Percentiles rank a stretch among this genome's conserved stretches.
These are phyloP conservation scores for Cyclura pinguis DNA, from an alignment of 2,797 vertebrate species.

Conservation along the genomic window DNA sequence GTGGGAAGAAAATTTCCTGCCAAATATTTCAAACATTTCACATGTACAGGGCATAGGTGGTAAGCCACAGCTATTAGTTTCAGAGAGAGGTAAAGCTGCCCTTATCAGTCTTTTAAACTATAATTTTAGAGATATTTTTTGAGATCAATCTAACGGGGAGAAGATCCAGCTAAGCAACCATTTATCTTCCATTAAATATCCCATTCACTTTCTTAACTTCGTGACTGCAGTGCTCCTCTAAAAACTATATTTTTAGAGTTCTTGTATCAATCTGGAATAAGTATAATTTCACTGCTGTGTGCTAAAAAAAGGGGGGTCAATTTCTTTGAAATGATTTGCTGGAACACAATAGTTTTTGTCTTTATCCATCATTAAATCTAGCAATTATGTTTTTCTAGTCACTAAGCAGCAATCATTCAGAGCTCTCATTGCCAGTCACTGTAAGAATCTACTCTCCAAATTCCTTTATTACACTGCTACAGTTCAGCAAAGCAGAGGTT, in stretches of 20 bases:
- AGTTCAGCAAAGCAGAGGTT: slow-evolving; percentile 48
- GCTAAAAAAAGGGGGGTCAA: slow-evolving; percentile 64
- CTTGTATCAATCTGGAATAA: slow-evolving; percentile 79
- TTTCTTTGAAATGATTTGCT: slow-evolving; percentile 74
- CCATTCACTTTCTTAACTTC: slow-evolving; percentile 77
- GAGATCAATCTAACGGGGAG: slow-evolving; percentile 78
- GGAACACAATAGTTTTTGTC: slow-evolving; percentile 70
- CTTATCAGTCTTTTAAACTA: slow-evolving; percentile 72
- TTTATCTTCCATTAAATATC: slow-evolving; percentile 82
- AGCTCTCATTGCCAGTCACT: slow-evolving; percentile 76
- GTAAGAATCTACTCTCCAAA: slow-evolving; percentile 60
- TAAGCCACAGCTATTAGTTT: slow-evolving; percentile 77
- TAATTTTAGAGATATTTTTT: slow-evolving; percentile 74
- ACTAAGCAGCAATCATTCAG: slow-evolving; percentile 76
- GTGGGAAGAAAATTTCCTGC: slow-evolving; percentile 85
- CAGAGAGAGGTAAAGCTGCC: slow-evolving; percentile 52
- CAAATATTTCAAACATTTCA: slow-evolving; percentile 81
- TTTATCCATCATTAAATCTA: slow-evolving; percentile 73
- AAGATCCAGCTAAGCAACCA: slow-evolving; percentile 67
- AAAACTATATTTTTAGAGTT: slow-evolving; percentile 77
- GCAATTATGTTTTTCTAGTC: slow-evolving; percentile 67
- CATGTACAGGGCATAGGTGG: slow-evolving; percentile 74
- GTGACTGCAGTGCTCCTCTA: slow-evolving; percentile 67
- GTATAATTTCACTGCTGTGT: slow-evolving; percentile 71
- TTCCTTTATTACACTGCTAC: slow-evolving; percentile 60